Evolutionary conservation across 2,113 vertebrate genomes (phyloP).

Genomic region (Scartelaos histophorus): DNA sequence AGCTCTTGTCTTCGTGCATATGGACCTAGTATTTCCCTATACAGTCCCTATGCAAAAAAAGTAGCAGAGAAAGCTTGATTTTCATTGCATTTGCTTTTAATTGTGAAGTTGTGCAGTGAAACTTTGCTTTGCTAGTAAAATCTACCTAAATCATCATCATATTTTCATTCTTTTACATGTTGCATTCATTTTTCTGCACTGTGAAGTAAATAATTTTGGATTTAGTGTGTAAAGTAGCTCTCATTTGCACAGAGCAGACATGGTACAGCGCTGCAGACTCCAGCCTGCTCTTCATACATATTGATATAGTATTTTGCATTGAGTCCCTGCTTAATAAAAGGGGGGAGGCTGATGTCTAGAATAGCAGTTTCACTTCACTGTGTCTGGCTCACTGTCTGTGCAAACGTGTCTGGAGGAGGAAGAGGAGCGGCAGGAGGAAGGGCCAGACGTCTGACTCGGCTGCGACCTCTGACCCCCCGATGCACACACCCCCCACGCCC

Average conservation of each 20-base stretch:
- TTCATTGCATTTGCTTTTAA: background rate
- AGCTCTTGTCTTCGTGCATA: too few species aligned
- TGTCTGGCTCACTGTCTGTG: conserved; percentile 16
- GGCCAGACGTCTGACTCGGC: conserved; percentile 52
- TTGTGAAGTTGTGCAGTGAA: background rate
- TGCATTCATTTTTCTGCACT: too few species aligned
- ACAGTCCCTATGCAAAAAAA: too few species aligned
- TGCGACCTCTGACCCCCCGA: background rate
- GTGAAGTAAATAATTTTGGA: too few species aligned
- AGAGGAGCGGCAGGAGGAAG: conserved; percentile 21
- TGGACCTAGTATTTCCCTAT: too few species aligned
- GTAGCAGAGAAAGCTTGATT: too few species aligned
- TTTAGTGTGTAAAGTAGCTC: background rate
- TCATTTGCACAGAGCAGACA: background rate
- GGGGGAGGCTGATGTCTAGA: conserved; percentile 4
- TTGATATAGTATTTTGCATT: background rate
- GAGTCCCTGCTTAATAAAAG: conserved; percentile 3
- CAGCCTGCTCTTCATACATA: conserved; percentile 6
- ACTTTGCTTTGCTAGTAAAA: background rate
- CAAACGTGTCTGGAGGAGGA: conserved; percentile 31
- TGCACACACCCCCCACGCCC: conserved; percentile 33
- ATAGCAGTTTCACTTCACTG: conserved; percentile 24
- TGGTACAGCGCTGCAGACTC: background rate
- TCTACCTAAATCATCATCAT: too few species aligned
- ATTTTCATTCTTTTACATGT: too few species aligned